A percentile compares a stretch with the other conserved stretches of the same genome.
Evolutionary conservation across 2,888 invertebrate species (phyloP).

Genomic region (Netelia fuscicornis): DNA sequence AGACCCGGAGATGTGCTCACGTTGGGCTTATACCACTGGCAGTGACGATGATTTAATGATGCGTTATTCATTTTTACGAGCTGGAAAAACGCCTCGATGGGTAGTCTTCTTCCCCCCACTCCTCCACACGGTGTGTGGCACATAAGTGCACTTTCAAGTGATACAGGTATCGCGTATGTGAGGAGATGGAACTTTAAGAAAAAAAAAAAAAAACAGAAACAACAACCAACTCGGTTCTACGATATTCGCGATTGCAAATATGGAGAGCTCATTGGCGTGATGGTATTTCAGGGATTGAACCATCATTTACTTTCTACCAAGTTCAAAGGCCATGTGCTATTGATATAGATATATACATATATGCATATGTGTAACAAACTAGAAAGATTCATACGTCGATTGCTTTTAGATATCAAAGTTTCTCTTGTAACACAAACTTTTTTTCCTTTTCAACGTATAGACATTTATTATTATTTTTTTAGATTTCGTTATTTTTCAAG

Average conservation of each 20-base stretch:
- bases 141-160: slow-evolving; percentile 40
- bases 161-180: slow-evolving; percentile 4
- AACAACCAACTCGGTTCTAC: not conserved
- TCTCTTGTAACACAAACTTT: slow-evolving; percentile 32
- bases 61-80: slow-evolving; percentile 72
- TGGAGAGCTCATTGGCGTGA: slow-evolving; percentile 41
- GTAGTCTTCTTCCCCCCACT: not conserved
- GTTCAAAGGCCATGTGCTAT: slow-evolving; percentile 48
- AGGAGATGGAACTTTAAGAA: slow-evolving; percentile 14
- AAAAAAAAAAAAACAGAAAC: not conserved
- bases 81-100: slow-evolving; percentile 39
- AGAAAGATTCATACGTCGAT: slow-evolving; percentile 1
- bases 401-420: slow-evolving; percentile 33
- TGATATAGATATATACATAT: slow-evolving; percentile 26
- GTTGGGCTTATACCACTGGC: slow-evolving; percentile 40
- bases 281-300: slow-evolving; percentile 48
- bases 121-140: slow-evolving; percentile 12
- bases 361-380: not conserved
- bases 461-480: slow-evolving; percentile 13
- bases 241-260: slow-evolving; percentile 39
- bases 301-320: slow-evolving; percentile 61
- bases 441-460: not conserved
- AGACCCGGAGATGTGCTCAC: slow-evolving; percentile 53
- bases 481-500: not conserved
- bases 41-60: slow-evolving; percentile 71